A percentile compares a stretch with the other conserved stretches of the same genome.
phyloP scores from a whole-genome alignment of 2,113 vertebrate species.

The Craseonycteris thonglongyai region DNA sequence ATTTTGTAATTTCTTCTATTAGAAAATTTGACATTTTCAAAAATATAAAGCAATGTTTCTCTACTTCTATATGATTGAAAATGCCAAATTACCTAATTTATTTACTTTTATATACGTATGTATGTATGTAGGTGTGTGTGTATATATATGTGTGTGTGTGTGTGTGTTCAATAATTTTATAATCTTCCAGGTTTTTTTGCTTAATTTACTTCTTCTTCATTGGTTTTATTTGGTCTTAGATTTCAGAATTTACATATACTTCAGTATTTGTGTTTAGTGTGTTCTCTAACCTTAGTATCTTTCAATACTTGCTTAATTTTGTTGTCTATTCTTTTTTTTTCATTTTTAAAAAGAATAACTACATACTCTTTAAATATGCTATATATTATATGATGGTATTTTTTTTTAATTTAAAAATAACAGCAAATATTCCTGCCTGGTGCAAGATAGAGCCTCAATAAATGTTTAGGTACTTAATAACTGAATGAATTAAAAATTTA shows the following conservation, averaged over 20 bases:
- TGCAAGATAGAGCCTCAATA: not conserved
- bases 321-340: not conserved
- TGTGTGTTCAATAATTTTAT: not conserved
- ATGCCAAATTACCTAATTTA: not conserved
- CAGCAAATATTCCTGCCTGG: not conserved
- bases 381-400: not conserved
- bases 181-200: not conserved
- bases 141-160: no score
- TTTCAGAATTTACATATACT: not conserved
- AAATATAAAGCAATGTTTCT: not conserved
- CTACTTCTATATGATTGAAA: not conserved
- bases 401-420: slow-evolving; percentile 12
- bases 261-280: not conserved
- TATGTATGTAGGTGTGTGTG: no score
- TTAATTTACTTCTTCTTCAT: not conserved
- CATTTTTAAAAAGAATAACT: not conserved
- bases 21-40: not conserved
- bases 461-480: not conserved
- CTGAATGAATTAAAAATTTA: slow-evolving; percentile 2
- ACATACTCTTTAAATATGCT: not conserved
- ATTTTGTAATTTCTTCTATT: not conserved
- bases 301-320: not conserved
- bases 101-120: no score
- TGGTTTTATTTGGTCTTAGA: not conserved
- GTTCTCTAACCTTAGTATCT: not conserved